Evolutionary conservation across 92 coral and sea anemone species (phyloP), one percentile per base, ranked within the genome.

Genomic region (Porites cylindrica): DNA sequence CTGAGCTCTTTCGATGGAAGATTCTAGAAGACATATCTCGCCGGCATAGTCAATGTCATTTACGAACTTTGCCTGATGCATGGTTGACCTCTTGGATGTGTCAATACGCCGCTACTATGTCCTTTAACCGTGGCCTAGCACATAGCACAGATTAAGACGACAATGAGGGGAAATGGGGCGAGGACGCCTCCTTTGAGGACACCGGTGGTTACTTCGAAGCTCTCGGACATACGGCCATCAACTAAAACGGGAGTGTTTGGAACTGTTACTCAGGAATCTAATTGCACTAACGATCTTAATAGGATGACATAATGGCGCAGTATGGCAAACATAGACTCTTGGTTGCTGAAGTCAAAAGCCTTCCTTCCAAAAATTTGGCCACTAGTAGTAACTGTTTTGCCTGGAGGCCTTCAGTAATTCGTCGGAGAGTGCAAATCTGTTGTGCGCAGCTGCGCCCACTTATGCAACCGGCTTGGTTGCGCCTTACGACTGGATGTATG

Each of bases 21-120:
- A 54, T 60, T 52, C 82, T 18, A 78, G 82, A 18, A 60, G 70
- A 53, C 13, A 0, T 18, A 78, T 59, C 21, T 19, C 19, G 47
- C 60, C 82, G 2, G 69, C 82, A 78, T 58, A 78, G 82, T 56
- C 82, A 38, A 19, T 43, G 82, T 78, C 82, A 52, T 58, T 78
- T n/a, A 54, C 4, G 29, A 7, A 54, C 67, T 78, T 20, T n/a
- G 64, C 82, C 20, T 66, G 82, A 51, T 78, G 51, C 50, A 68
- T 51, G 26, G 66, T 78, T 54, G 82, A 56, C 51, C 50, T 3
- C 29, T 29, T 6, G n/a, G 21, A 58, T 50, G 47, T 20, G 26
- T 50, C 69, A 52, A n/a, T 61, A 61, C 18, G 69, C 21, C 2
- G 69, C 19, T 64, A 8, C n/a, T 64, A 64, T 20, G 23, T 19